phyloP scores from a whole-genome alignment of 2,888 invertebrate genomes.

The Ennomos quercinarius region DNA sequence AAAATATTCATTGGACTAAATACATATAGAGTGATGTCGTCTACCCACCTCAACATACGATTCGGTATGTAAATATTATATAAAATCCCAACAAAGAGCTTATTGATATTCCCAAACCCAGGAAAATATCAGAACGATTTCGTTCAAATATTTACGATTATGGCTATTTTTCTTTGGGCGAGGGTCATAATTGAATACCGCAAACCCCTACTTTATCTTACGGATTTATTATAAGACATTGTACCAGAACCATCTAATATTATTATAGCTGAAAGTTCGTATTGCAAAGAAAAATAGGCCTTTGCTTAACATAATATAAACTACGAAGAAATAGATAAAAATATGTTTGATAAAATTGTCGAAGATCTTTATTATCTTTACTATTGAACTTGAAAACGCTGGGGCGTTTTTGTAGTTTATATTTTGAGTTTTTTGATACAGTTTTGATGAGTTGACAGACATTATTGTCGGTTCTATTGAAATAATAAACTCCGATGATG shows the following conservation, averaged over 20 bases:
- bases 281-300: constrained; percentile 14
- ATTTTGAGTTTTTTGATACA: constrained; percentile 41
- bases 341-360: background rate
- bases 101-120: constrained; percentile 21
- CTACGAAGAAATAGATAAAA: background rate
- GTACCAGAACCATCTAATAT: constrained; percentile 33
- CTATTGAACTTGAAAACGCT: constrained; percentile 22
- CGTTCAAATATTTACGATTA: constrained; percentile 60
- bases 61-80: constrained; percentile 22
- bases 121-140: constrained; percentile 45
- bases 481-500: constrained; percentile 27
- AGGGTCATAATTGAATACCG: constrained; percentile 54
- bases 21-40: constrained; percentile 11
- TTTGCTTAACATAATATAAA: constrained; percentile 12
- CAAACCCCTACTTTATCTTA: constrained; percentile 53
- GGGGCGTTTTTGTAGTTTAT: constrained; percentile 43
- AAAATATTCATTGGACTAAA: background rate
- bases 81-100: constrained; percentile 24
- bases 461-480: constrained; percentile 40
- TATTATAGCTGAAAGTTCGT: constrained; percentile 3
- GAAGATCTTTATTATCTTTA: constrained; percentile 9
- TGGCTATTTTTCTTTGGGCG: constrained; percentile 58
- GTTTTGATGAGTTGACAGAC: constrained; percentile 53
- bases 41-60: constrained; percentile 13
- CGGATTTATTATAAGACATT: constrained; percentile 58